phyloP scores from a whole-genome alignment of 2,888 invertebrate species.

The Petrophora chlorosata region DNA sequence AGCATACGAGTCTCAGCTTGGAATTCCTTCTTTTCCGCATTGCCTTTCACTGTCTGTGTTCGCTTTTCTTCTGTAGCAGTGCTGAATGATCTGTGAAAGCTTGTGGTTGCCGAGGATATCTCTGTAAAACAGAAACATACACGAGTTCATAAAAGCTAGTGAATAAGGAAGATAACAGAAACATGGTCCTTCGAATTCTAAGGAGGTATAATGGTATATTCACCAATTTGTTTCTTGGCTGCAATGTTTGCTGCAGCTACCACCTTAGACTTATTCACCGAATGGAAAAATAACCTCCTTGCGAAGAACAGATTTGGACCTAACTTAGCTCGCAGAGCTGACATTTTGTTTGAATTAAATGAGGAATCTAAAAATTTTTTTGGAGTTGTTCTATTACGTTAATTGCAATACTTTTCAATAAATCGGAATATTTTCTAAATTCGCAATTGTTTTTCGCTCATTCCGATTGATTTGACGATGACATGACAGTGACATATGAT shows the following conservation, averaged over 20 bases:
- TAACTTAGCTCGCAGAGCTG: slow-evolving; percentile 60
- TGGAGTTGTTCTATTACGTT: no score
- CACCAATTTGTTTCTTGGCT: slow-evolving; percentile 29
- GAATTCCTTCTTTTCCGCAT: slow-evolving; percentile 93
- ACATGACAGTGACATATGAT: no score
- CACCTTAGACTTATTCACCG: slow-evolving; percentile 49
- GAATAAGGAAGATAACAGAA: neutral
- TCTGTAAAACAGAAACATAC: slow-evolving; percentile 31
- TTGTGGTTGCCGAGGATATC: slow-evolving; percentile 14
- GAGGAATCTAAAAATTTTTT: neutral
- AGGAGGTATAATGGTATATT: neutral
- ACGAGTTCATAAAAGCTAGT: no score
- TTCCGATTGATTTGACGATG: no score
- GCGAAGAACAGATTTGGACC: slow-evolving; percentile 48
- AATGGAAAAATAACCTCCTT: slow-evolving; percentile 59
- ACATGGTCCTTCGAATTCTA: neutral
- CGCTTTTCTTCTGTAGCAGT: slow-evolving; percentile 56
- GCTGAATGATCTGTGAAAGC: slow-evolving; percentile 46
- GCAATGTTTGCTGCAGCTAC: slow-evolving; percentile 38
- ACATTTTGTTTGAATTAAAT: slow-evolving; percentile 46
- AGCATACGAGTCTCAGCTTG: slow-evolving; percentile 98
- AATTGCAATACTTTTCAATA: no score
- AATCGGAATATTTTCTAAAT: no score
- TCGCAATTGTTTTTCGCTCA: no score
- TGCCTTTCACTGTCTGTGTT: slow-evolving; percentile 78